phyloP scores from a whole-genome alignment of 2,113 vertebrate genomes.

The Lichenostomus cassidix region DNA sequence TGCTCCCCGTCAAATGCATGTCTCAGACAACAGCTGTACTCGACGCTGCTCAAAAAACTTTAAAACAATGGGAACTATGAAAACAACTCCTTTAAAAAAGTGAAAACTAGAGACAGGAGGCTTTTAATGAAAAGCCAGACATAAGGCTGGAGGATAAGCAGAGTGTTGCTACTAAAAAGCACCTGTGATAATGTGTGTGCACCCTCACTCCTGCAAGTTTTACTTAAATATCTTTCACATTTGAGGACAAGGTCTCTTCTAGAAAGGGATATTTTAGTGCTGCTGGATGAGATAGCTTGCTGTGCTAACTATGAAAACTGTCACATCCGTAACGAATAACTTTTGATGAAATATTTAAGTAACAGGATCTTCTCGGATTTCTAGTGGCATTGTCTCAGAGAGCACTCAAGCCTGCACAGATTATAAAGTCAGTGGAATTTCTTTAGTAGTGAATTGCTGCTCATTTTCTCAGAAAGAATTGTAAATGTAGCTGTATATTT shows the following conservation, averaged over 20 bases:
- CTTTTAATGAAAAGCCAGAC: background rate
- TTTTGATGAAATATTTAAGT: slow-evolving; percentile 65
- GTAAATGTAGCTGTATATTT: background rate
- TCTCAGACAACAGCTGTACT: background rate
- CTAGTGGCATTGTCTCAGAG: background rate
- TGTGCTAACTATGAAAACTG: background rate
- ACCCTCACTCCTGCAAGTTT: background rate
- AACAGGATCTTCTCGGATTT: slow-evolving; percentile 43
- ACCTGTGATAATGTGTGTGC: background rate
- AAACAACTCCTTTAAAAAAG: background rate
- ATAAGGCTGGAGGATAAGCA: background rate
- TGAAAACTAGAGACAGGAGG: background rate
- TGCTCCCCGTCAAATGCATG: background rate
- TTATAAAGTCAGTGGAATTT: slow-evolving; percentile 6
- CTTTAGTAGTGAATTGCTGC: background rate
- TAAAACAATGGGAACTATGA: background rate
- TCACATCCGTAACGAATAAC: slow-evolving; percentile 45
- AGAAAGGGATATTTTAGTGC: background rate
- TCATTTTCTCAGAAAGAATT: slow-evolving; percentile 34
- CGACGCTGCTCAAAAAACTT: background rate
- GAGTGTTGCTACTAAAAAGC: background rate
- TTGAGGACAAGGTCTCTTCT: background rate
- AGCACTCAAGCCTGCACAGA: background rate
- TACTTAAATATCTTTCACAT: background rate
- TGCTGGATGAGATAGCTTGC: background rate